Evolutionary conservation across 2,888 invertebrate genomes (phyloP).

Genomic region (Chymomyza procnemis): DNA sequence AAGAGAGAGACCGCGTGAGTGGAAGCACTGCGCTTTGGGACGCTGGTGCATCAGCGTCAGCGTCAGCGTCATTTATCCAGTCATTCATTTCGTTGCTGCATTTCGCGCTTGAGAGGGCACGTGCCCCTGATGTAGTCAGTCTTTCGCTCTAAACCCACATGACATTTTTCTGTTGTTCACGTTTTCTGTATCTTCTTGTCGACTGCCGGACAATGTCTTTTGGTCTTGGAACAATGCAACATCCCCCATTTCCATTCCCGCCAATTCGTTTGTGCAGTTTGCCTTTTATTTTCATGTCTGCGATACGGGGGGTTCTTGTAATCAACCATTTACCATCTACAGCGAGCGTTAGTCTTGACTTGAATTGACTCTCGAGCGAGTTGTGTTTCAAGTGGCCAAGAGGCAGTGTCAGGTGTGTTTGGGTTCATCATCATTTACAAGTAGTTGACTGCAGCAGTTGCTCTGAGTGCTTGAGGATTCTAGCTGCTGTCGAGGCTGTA

Average conservation of each 20-base stretch:
- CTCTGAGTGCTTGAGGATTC: conserved; percentile 15
- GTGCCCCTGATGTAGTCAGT: conserved; percentile 50
- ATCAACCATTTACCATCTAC: conserved; percentile 12
- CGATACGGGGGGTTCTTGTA: conserved; percentile 18
- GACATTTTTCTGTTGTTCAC: conserved; percentile 41
- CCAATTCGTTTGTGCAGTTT: not conserved
- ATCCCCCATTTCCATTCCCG: not conserved
- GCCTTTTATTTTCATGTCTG: not conserved
- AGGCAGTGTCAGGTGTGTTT: conserved; percentile 29
- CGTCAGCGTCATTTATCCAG: conserved; percentile 26
- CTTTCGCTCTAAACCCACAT: conserved; percentile 57
- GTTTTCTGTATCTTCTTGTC: conserved; percentile 1
- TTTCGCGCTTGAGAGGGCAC: conserved; percentile 73
- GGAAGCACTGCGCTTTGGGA: not conserved
- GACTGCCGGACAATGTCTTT: not conserved
- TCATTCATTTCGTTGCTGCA: conserved; percentile 50
- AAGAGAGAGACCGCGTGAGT: not conserved
- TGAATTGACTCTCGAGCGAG: not conserved
- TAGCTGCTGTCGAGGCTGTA: not conserved
- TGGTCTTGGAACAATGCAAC: not conserved
- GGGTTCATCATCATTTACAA: not conserved
- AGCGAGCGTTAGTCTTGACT: conserved; percentile 3
- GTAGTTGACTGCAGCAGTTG: not conserved
- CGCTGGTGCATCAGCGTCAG: conserved; percentile 7
- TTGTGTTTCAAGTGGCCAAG: not conserved